These are phyloP conservation scores for Orthonevra nobilis DNA, from an alignment of 2,888 invertebrate genomes.

Conservation along the genomic window DNA sequence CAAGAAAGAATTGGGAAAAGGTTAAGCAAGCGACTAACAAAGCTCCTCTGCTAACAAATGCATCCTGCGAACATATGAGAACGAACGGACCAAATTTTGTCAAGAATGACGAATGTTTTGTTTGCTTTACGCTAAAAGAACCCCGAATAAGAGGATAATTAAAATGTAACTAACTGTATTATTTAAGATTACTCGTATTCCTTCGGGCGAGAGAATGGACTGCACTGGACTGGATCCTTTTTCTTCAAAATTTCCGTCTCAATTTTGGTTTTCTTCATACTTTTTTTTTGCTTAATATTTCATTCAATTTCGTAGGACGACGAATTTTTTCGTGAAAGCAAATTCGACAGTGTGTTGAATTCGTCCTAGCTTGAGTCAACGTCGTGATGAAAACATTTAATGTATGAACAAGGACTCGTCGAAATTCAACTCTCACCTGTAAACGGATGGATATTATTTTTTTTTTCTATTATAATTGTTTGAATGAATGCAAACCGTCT, in stretches of 20 bases:
- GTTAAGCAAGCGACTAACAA: too few species aligned
- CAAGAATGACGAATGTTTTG: constrained; percentile 25
- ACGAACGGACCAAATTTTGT: too few species aligned
- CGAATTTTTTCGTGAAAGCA: constrained; percentile 50
- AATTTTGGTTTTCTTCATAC: constrained; percentile 16
- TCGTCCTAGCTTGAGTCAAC: constrained; percentile 62
- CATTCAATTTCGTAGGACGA: constrained; percentile 62
- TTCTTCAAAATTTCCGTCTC: constrained; percentile 27
- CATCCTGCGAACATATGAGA: too few species aligned
- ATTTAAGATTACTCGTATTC: constrained; percentile 68
- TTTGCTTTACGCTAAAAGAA: constrained; percentile 58
- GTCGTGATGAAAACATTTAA: neutral
- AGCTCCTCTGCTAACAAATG: too few species aligned
- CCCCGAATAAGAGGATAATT: constrained; percentile 67
- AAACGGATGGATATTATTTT: constrained; percentile 59
- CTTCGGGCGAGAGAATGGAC: constrained; percentile 1
- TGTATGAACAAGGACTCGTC: constrained; percentile 4
- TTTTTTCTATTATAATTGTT: constrained; percentile 66
- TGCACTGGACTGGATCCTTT: neutral
- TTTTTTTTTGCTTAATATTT: constrained; percentile 49
- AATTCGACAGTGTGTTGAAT: constrained; percentile 24
- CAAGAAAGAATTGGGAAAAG: too few species aligned
- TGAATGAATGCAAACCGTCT: constrained; percentile 47
- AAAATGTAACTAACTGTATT: constrained; percentile 70
- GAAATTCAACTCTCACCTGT: constrained; percentile 56